Evolutionary conservation across 2,888 invertebrate species (phyloP).

Genomic region (Hyalella azteca): DNA sequence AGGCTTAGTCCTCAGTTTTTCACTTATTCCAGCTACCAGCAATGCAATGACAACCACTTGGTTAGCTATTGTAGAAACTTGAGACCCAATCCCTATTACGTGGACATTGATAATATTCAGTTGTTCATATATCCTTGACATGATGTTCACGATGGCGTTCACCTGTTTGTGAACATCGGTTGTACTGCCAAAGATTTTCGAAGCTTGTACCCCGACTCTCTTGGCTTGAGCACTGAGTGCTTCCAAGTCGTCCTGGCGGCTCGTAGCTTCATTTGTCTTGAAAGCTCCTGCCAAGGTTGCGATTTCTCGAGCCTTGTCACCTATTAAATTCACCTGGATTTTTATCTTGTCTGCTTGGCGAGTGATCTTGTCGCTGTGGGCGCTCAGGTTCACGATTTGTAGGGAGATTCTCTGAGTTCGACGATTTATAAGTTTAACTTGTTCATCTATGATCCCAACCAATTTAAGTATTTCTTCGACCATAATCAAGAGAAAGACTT

Average conservation of each 20-base stretch:
- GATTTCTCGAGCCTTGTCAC: conserved; percentile 8
- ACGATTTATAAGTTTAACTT: conserved; percentile 6
- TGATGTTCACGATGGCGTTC: conserved; percentile 15
- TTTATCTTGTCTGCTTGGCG: conserved; percentile 15
- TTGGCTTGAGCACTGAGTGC: background rate
- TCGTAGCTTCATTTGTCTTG: background rate
- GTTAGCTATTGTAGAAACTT: background rate
- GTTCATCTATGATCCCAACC: conserved; percentile 11
- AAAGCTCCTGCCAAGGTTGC: conserved; percentile 7
- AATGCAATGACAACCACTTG: background rate
- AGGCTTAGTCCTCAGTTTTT: background rate
- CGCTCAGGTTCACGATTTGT: conserved; percentile 17
- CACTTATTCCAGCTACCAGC: background rate
- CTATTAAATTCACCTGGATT: background rate
- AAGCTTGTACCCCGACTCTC: background rate
- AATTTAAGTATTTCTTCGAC: conserved; percentile 16
- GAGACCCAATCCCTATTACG: background rate
- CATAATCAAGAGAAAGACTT: background rate
- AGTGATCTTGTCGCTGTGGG: conserved; percentile 25
- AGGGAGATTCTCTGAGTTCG: conserved; percentile 7
- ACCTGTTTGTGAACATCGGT: conserved; percentile 1
- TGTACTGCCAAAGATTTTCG: conserved; percentile 11
- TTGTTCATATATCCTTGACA: conserved; percentile 1
- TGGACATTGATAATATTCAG: conserved; percentile 19
- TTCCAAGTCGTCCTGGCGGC: background rate